A percentile compares a stretch with the other conserved stretches of the same genome.
Evolutionary conservation across 2,113 vertebrate genomes (phyloP).

Genomic region (Mugil cephalus): DNA sequence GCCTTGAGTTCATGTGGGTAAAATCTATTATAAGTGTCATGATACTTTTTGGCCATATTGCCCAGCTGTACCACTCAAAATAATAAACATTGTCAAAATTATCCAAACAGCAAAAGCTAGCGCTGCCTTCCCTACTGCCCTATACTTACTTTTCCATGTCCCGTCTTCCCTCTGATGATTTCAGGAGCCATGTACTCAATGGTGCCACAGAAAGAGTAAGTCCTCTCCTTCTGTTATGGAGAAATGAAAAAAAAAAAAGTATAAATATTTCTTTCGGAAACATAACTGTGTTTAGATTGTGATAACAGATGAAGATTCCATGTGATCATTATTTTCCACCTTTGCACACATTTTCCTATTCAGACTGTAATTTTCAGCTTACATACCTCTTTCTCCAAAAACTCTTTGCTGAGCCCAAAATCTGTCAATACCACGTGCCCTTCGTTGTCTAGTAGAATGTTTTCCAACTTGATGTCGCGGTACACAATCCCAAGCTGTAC

Average conservation of each 20-base stretch:
- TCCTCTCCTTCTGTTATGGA: conserved; percentile 87
- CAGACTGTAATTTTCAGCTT: not conserved
- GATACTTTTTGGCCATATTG: no score
- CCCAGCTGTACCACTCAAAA: no score
- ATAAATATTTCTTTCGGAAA: not conserved
- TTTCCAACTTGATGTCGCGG: conserved; percentile 93
- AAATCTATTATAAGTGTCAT: no score
- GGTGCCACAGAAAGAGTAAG: conserved; percentile 94
- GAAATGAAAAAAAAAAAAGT: not conserved
- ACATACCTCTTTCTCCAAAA: conserved; percentile 89
- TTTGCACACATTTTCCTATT: not conserved
- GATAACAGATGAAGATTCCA: not conserved
- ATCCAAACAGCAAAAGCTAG: no score
- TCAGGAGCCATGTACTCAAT: conserved; percentile 96
- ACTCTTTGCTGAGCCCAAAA: conserved; percentile 95
- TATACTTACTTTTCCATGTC: conserved; percentile 90
- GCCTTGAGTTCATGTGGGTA: no score
- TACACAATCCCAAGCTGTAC: conserved; percentile 92
- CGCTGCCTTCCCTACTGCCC: not conserved
- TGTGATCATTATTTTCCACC: not conserved
- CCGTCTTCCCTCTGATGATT: conserved; percentile 91
- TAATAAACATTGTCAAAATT: no score
- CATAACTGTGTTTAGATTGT: not conserved
- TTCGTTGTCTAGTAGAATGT: conserved; percentile 91
- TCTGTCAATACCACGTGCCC: conserved; percentile 93